Evolutionary conservation across 2,888 invertebrate genomes (phyloP).

Genomic region (Celastrina argiolus): DNA sequence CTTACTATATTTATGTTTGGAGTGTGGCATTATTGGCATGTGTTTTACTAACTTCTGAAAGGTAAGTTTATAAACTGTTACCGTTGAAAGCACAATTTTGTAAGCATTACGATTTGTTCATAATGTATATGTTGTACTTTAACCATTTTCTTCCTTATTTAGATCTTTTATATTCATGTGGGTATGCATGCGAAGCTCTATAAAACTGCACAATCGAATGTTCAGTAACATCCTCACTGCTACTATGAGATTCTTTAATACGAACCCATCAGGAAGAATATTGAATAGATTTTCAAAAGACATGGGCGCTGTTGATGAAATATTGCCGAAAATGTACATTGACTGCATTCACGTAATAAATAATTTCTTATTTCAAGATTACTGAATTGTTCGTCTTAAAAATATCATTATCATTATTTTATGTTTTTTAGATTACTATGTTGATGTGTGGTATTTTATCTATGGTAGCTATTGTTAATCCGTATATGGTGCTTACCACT

Average conservation of each 20-base stretch:
- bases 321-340: conserved; percentile 64
- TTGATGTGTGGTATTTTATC: conserved; percentile 83
- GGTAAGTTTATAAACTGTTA: neutral
- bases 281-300: conserved; percentile 91
- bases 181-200: conserved; percentile 85
- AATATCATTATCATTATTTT: neutral
- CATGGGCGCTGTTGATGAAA: conserved; percentile 86
- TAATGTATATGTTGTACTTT: too few relatives aligned
- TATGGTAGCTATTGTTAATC: conserved; percentile 83
- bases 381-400: neutral
- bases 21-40: conserved; percentile 16
- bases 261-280: conserved; percentile 88
- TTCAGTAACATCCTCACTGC: conserved; percentile 81
- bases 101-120: too few relatives aligned
- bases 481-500: conserved; percentile 81
- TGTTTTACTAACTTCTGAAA: conserved; percentile 3
- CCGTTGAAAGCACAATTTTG: neutral
- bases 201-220: conserved; percentile 86
- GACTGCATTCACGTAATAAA: conserved; percentile 71
- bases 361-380: neutral
- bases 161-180: conserved; percentile 84
- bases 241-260: conserved; percentile 89
- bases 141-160: neutral
- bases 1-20: conserved; percentile 20
- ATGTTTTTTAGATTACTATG: conserved; percentile 72